These are phyloP conservation scores for Sebastes minor DNA, from an alignment of 2,797 vertebrate species.

Conservation along the genomic window DNA sequence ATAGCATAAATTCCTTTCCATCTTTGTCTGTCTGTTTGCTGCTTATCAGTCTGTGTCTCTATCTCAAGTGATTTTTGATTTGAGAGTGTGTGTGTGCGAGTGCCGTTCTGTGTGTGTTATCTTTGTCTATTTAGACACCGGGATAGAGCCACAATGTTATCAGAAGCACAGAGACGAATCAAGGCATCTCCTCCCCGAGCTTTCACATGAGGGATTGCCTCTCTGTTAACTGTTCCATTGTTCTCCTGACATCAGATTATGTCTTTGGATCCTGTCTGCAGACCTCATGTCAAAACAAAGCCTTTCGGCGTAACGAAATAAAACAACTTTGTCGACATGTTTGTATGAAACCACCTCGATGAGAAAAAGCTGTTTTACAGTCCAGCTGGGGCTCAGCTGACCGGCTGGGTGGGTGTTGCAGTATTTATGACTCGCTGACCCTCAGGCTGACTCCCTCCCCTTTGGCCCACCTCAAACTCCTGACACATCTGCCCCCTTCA, in stretches of 20 bases:
- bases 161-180: constrained; percentile 31
- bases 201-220: constrained; percentile 28
- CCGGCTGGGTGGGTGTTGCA: constrained; percentile 40
- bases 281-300: constrained; percentile 41
- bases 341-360: constrained; percentile 16
- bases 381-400: constrained; percentile 17
- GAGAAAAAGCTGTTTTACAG: constrained; percentile 18
- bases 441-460: constrained; percentile 14
- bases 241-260: constrained; percentile 22
- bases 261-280: constrained; percentile 24
- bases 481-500: constrained; percentile 48
- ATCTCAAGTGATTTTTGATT: constrained; percentile 39
- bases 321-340: constrained; percentile 28
- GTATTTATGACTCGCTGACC: constrained; percentile 62
- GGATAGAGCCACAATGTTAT: constrained; percentile 58
- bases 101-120: constrained; percentile 44
- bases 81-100: neutral
- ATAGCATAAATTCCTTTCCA: constrained; percentile 43
- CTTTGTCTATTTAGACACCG: constrained; percentile 51
- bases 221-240: constrained; percentile 26
- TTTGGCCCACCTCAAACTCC: neutral
- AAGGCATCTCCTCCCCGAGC: constrained; percentile 19
- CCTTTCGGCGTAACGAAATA: neutral
- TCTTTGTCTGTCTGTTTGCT: constrained; percentile 14
- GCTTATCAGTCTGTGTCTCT: constrained; percentile 48